phyloP scores from a whole-genome alignment of 2,113 vertebrate genomes.

The Shinisaurus crocodilurus region DNA sequence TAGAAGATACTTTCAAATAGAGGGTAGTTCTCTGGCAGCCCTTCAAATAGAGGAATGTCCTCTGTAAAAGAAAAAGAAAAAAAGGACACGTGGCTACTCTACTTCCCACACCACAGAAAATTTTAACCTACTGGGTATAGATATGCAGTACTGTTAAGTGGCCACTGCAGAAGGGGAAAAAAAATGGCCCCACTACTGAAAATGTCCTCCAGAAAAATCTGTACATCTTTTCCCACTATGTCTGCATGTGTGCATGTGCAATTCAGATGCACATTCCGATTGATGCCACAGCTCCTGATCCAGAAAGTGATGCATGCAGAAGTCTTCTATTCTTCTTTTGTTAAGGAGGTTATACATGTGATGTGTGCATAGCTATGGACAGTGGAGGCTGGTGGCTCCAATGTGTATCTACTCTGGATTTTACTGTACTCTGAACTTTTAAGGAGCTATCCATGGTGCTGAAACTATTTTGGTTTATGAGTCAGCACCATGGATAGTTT shows the following conservation, averaged over 20 bases:
- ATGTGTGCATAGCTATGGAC: not conserved
- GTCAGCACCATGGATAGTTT: too few relatives aligned
- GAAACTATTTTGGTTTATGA: too few relatives aligned
- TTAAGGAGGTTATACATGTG: not conserved
- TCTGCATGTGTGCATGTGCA: too few relatives aligned
- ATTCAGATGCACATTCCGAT: not conserved
- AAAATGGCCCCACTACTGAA: not conserved
- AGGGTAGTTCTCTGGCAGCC: too few relatives aligned
- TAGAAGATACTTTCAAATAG: too few relatives aligned
- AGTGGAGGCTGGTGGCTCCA: too few relatives aligned
- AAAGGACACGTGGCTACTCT: too few relatives aligned
- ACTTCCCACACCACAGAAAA: not conserved
- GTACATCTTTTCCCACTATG: not conserved
- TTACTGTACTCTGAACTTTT: too few relatives aligned
- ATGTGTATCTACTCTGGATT: too few relatives aligned
- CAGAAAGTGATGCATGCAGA: not conserved
- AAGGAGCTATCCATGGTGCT: too few relatives aligned
- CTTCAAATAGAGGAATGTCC: too few relatives aligned
- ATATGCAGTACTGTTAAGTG: not conserved
- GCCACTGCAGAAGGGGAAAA: not conserved
- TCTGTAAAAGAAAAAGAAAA: too few relatives aligned
- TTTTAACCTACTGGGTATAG: not conserved
- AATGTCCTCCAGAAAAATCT: not conserved
- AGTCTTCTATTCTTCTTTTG: not conserved
- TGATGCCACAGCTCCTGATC: constrained; percentile 2